Evolutionary conservation across 1,140 invertebrate species (phyloP).

Genomic region (Lasioglossum albipes): DNA sequence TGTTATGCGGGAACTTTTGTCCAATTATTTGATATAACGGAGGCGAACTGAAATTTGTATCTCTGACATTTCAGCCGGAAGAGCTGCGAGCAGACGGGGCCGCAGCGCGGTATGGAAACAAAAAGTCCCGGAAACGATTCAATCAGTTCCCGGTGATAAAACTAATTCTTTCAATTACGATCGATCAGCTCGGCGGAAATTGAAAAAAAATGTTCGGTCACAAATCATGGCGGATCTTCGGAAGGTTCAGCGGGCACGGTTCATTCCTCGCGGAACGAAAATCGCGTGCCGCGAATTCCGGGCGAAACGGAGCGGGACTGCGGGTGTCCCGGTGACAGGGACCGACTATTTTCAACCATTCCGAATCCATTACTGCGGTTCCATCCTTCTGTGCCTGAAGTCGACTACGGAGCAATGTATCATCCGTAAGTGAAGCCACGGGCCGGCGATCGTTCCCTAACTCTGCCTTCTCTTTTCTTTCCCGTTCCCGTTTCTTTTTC

Average conservation of each 20-base stretch:
- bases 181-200: background rate
- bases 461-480: constrained; percentile 8
- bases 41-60: too few species aligned
- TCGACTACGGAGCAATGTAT: constrained; percentile 70
- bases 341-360: constrained; percentile 68
- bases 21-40: too few species aligned
- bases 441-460: constrained; percentile 57
- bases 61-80: too few species aligned
- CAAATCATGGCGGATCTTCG: background rate
- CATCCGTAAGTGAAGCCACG: constrained; percentile 69
- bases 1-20: too few species aligned
- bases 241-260: background rate
- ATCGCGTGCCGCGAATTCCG: constrained; percentile 47
- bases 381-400: constrained; percentile 69
- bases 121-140: background rate
- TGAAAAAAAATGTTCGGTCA: background rate
- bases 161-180: background rate
- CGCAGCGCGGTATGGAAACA: background rate
- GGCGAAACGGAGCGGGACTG: background rate
- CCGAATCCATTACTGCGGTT: constrained; percentile 67
- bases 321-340: constrained; percentile 54
- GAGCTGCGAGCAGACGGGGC: too few species aligned
- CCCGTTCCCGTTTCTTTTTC: too few species aligned
- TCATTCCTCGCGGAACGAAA: constrained; percentile 10
- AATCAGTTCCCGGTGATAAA: background rate